phyloP scores from a whole-genome alignment of 1,140 invertebrate species.

The Cydia amplana region DNA sequence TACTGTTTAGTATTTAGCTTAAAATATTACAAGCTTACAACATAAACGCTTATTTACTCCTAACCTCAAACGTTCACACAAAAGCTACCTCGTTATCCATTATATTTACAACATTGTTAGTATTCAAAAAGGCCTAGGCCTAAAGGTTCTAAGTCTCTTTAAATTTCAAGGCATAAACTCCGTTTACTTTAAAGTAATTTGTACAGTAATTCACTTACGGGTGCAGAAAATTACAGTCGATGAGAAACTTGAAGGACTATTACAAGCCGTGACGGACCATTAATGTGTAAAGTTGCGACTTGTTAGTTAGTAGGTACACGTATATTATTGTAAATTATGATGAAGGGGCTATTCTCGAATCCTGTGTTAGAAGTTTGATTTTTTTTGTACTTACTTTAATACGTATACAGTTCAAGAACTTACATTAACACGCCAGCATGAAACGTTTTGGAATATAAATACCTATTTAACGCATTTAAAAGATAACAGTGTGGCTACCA shows the following conservation, averaged over 20 bases:
- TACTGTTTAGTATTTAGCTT: not conserved
- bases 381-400: too few species aligned
- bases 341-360: too few species aligned
- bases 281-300: constrained; percentile 1
- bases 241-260: not conserved
- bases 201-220: not conserved
- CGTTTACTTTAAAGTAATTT: not conserved
- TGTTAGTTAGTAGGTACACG: constrained; percentile 9
- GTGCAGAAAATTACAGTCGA: constrained; percentile 19
- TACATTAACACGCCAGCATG: too few species aligned
- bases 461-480: too few species aligned
- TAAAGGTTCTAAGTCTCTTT: not conserved
- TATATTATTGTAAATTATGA: too few species aligned
- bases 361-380: too few species aligned
- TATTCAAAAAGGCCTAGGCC: not conserved
- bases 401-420: too few species aligned
- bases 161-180: not conserved
- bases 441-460: too few species aligned
- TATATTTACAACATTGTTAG: not conserved
- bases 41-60: not conserved
- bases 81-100: not conserved
- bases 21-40: not conserved
- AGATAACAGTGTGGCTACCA: too few species aligned
- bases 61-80: not conserved
- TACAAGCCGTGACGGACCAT: constrained; percentile 5